Evolutionary conservation across 2,888 invertebrate species (phyloP).

Genomic region (Hypolimnas misippus): DNA sequence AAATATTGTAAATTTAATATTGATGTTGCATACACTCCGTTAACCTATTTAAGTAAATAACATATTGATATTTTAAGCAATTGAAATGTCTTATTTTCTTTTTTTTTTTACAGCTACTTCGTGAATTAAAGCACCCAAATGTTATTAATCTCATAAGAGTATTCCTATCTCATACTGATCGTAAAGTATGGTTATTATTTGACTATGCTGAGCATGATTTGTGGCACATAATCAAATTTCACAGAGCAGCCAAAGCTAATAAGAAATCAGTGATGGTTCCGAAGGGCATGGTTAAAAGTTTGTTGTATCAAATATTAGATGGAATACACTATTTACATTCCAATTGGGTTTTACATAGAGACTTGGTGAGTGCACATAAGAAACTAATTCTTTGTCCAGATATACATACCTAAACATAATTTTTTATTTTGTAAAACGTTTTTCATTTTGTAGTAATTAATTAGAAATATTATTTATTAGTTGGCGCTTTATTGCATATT

Average conservation of each 20-base stretch:
- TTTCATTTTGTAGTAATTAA: too few species aligned
- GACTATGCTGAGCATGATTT: slow-evolving; percentile 99
- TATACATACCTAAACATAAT: too few species aligned
- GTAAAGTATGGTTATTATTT: slow-evolving; percentile 98
- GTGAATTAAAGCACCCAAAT: slow-evolving; percentile 98
- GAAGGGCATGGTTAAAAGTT: slow-evolving; percentile 98
- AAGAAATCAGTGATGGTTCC: slow-evolving; percentile 98
- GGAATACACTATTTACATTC: slow-evolving; percentile 99
- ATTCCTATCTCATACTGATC: slow-evolving; percentile 97
- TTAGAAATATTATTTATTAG: too few species aligned
- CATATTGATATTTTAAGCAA: not conserved
- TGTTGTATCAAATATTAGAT: slow-evolving; percentile 98
- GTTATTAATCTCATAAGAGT: slow-evolving; percentile 98
- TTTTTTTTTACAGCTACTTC: slow-evolving; percentile 88
- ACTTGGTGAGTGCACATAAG: slow-evolving; percentile 87
- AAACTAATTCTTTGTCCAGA: not conserved
- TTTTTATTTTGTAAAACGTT: too few species aligned
- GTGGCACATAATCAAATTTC: slow-evolving; percentile 99
- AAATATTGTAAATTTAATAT: not conserved
- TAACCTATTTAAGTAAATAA: not conserved
- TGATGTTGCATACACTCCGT: not conserved
- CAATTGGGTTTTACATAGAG: slow-evolving; percentile 99
- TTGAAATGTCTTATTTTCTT: slow-evolving; percentile 19
- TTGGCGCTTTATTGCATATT: too few species aligned
- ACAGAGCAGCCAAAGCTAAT: slow-evolving; percentile 98